Evolutionary conservation across 1,140 invertebrate species (phyloP).

Genomic region (Trachymyrmex septentrionalis): DNA sequence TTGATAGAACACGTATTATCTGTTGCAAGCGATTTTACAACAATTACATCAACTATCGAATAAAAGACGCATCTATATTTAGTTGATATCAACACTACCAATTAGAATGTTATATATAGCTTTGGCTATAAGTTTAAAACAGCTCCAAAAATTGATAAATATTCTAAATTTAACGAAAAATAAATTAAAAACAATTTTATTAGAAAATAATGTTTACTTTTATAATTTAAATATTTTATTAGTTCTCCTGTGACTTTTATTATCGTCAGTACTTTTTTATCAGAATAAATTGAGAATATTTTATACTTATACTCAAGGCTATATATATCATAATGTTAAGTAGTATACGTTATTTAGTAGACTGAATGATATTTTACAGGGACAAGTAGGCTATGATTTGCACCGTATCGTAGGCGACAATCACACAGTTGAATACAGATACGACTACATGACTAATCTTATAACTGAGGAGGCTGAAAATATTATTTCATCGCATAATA

Average conservation of each 20-base stretch:
- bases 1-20: not conserved
- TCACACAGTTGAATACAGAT: conserved; percentile 79
- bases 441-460: conserved; percentile 88
- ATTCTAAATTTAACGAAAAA: too few species aligned
- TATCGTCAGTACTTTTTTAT: too few species aligned
- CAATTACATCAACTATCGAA: not conserved
- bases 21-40: not conserved
- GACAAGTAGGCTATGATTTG: conserved; percentile 86
- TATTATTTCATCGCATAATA: conserved; percentile 87
- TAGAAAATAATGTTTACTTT: too few species aligned
- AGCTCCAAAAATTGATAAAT: too few species aligned
- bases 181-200: too few species aligned
- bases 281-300: too few species aligned
- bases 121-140: too few species aligned
- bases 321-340: too few species aligned
- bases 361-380: conserved; percentile 43
- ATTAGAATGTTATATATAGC: too few species aligned
- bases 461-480: conserved; percentile 87
- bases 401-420: conserved; percentile 82
- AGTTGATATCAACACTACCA: too few species aligned
- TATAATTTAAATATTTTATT: too few species aligned
- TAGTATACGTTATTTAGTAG: not conserved
- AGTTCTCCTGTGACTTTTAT: too few species aligned
- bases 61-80: not conserved
- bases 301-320: not conserved